Evolutionary conservation across 2,888 invertebrate species (phyloP), one percentile per base, ranked within the genome.

Genomic region (Chrysomela aeneicollis): DNA sequence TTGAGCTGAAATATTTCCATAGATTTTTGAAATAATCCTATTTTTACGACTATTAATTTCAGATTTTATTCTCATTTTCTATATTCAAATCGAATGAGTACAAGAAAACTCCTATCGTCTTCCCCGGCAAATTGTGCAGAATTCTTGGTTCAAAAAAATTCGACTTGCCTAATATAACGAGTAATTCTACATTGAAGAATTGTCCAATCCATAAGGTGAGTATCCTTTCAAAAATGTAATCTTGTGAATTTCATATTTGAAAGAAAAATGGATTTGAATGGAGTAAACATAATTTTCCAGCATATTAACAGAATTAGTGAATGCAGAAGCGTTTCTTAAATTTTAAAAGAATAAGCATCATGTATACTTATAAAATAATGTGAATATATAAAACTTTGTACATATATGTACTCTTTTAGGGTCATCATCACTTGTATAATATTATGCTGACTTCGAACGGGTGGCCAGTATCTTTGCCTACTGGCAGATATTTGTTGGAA

Each of bases 11-110:
- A 26, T 8, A 26, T 8, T 26, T 26, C 26, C 26, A 26, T 26
- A 26, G n/a, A n/a, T n/a, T n/a, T n/a, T n/a, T n/a, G n/a, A n/a
- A n/a, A n/a, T n/a, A 5, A 26, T 26, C 26, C 26, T 26, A 26
- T 5, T 26, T 26, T 26, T 5, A 8, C 2, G 12, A 10, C 2
- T 12, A 35, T 35, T 35, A 5, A 5, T 35, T 35, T 35, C 12
- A 35, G 35, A 12, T 35, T 35, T 12, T 18, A 10, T 53, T 6
- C 30, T 22, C 49, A 49, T 18, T 18, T 49, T 21, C 49, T 9
- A 12, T 21, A 49, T 49, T 49, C 22, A 49, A 49, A 49, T 35
- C 35, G 9, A 35, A 35, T 35, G 35, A 35, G 35, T 35, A 35
- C 12, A 35, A 35, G 12, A 35, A 35, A 35, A 35, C 35, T 3